phyloP scores from a whole-genome alignment of 2,888 invertebrate genomes.

The Hydroisotoma schaefferi region DNA sequence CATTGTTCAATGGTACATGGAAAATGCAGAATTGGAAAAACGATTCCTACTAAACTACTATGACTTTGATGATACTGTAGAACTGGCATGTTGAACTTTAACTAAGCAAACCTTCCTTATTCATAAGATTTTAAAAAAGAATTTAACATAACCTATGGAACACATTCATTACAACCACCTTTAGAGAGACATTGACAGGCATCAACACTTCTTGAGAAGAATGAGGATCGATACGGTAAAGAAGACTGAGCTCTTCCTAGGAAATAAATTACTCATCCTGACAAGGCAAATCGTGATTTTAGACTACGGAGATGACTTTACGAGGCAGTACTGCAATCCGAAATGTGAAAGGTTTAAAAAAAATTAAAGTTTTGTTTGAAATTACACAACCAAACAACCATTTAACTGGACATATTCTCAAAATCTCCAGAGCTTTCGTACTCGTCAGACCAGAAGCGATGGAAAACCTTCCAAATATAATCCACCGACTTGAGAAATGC shows the following conservation, averaged over 20 bases:
- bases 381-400: too few relatives aligned
- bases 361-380: neutral
- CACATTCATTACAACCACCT: neutral
- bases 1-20: slow-evolving; percentile 33
- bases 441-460: slow-evolving; percentile 35
- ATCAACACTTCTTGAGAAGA: slow-evolving; percentile 25
- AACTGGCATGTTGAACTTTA: slow-evolving; percentile 19
- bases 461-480: slow-evolving; percentile 24
- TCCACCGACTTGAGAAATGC: slow-evolving; percentile 35
- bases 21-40: slow-evolving; percentile 32
- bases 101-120: neutral
- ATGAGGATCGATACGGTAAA: slow-evolving; percentile 30
- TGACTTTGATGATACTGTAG: slow-evolving; percentile 36
- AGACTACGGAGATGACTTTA: slow-evolving; percentile 35
- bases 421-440: slow-evolving; percentile 35
- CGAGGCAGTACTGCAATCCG: slow-evolving; percentile 26
- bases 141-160: neutral
- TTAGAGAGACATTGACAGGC: slow-evolving; percentile 32
- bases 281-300: slow-evolving; percentile 29
- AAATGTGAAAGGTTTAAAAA: slow-evolving; percentile 18
- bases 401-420: too few relatives aligned
- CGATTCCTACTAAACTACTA: slow-evolving; percentile 27
- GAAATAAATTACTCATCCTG: slow-evolving; percentile 30
- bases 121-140: neutral
- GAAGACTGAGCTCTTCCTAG: slow-evolving; percentile 29